A percentile compares a stretch with the other conserved stretches of the same genome.
Conservation (phyloP, 2,888 invertebrate genomes). For the Heliconius sara region DNA sequence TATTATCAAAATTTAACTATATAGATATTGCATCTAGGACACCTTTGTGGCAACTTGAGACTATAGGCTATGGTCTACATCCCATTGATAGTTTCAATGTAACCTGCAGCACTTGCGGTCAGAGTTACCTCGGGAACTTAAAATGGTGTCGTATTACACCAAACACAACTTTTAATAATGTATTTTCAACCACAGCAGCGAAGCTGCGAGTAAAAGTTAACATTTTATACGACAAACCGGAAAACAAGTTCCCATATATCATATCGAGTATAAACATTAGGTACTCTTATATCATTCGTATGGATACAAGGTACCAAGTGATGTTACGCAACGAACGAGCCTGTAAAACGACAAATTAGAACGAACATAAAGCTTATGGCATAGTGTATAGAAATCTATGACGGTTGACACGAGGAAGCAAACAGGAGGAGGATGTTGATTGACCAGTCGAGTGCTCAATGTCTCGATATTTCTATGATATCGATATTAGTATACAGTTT, state of each 20-base stretch:
- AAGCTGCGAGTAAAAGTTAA: neutral
- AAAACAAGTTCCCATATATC: constrained; percentile 2
- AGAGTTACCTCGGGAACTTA: too few species aligned
- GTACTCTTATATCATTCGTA: neutral
- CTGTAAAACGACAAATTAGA: constrained; percentile 19
- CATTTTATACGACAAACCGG: neutral
- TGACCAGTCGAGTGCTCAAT: constrained; percentile 10
- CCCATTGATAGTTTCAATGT: too few species aligned
- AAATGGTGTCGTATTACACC: too few species aligned
- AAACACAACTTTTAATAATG: too few species aligned
- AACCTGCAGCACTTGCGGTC: too few species aligned
- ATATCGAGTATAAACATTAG: constrained; percentile 3
- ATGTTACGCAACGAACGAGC: constrained; percentile 4
- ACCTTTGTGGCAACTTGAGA: too few species aligned
- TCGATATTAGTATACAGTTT: neutral
- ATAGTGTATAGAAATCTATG: constrained; percentile 5
- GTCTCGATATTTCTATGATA: neutral
- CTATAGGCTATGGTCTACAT: too few species aligned
- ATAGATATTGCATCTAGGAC: neutral
- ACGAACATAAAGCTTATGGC: constrained; percentile 6
- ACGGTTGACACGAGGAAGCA: constrained; percentile 15
- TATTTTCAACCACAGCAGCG: too few species aligned
- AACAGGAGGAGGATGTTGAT: neutral
- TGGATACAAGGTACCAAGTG: neutral
- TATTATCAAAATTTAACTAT: neutral